These are phyloP conservation scores for Micromussa lordhowensis DNA, from an alignment of 92 coral and sea anemone genomes.

Conservation along the genomic window DNA sequence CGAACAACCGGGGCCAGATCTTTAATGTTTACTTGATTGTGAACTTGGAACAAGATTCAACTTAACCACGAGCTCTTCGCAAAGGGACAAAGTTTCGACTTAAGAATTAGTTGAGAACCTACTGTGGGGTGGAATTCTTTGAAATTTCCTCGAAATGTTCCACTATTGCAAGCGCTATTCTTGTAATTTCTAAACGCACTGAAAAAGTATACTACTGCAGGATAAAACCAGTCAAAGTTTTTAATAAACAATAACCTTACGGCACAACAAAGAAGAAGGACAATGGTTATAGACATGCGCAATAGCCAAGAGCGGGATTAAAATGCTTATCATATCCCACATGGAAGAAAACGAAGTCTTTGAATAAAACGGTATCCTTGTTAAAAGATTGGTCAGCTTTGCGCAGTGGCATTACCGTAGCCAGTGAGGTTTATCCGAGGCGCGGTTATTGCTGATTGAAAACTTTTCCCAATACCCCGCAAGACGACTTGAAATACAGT, in stretches of 20 bases:
- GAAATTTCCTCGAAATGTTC: too few relatives aligned
- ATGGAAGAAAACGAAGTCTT: neutral
- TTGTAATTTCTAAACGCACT: too few relatives aligned
- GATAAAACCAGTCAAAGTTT: neutral
- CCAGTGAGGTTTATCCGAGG: constrained; percentile 79
- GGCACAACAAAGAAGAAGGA: neutral
- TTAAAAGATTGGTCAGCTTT: constrained; percentile 43
- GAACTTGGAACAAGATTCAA: too few relatives aligned
- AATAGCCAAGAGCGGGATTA: neutral
- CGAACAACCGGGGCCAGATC: too few relatives aligned
- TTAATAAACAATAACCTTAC: neutral
- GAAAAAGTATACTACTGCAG: neutral
- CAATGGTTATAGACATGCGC: neutral
- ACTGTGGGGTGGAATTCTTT: too few relatives aligned
- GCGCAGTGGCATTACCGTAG: constrained; percentile 95
- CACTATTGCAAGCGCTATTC: too few relatives aligned
- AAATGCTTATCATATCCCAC: neutral
- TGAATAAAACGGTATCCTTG: too few relatives aligned
- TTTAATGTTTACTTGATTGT: too few relatives aligned
- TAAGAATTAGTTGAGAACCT: too few relatives aligned
- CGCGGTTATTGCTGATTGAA: constrained; percentile 88
- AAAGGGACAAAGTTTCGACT: too few relatives aligned
- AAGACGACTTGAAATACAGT: constrained; percentile 77
- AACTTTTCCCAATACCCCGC: constrained; percentile 86
- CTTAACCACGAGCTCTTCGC: too few relatives aligned